Percentiles rank a stretch among this genome's conserved stretches.
These are phyloP conservation scores for Lacerta agilis DNA, from an alignment of 2,797 vertebrate genomes.

Conservation along the genomic window DNA sequence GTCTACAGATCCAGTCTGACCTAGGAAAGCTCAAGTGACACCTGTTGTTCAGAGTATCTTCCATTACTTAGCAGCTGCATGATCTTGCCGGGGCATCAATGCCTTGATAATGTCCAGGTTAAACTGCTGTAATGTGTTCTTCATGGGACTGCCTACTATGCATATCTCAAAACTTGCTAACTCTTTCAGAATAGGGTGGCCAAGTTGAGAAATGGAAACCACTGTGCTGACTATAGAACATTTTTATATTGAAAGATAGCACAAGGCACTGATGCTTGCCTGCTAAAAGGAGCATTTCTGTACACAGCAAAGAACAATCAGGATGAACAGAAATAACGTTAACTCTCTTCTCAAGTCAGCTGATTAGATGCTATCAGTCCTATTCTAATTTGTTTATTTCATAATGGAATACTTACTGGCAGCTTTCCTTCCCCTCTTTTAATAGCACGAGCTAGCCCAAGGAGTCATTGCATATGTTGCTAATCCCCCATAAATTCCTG, in stretches of 20 bases:
- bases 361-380: neutral
- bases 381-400: neutral
- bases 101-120: neutral
- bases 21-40: neutral
- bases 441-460: neutral
- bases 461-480: neutral
- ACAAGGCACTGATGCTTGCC: neutral
- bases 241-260: neutral
- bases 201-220: neutral
- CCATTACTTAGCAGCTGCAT: neutral
- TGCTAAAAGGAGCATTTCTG: neutral
- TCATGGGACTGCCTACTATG: neutral
- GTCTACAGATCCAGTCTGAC: neutral
- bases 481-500: neutral
- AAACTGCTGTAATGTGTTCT: neutral
- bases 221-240: neutral
- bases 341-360: neutral
- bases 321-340: neutral
- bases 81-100: too few relatives aligned
- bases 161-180: neutral
- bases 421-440: neutral
- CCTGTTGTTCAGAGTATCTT: neutral
- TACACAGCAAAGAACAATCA: neutral
- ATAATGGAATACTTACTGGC: neutral
- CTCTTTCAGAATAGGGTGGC: neutral